Conservation (phyloP, 2,113 vertebrate genomes). For the Hipposideros armiger region DNA sequence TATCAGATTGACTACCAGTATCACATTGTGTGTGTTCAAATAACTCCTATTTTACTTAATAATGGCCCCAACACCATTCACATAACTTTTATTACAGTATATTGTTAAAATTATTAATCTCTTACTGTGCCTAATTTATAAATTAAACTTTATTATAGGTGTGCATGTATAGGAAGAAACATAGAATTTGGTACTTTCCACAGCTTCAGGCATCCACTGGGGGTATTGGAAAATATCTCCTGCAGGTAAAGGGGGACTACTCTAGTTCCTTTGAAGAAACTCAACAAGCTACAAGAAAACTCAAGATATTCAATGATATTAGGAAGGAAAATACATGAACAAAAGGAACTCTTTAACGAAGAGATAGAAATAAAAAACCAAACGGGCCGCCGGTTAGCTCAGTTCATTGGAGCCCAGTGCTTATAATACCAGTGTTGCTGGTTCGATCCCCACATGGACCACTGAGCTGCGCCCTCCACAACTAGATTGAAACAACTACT, state of each 20-base stretch:
- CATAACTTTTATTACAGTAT: background rate
- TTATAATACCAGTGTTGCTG: too few relatives aligned
- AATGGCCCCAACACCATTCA: background rate
- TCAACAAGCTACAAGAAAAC: background rate
- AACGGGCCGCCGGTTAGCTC: too few relatives aligned
- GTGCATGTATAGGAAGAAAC: background rate
- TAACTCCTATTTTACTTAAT: background rate
- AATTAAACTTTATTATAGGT: background rate
- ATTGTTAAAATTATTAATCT: background rate
- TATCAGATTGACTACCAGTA: background rate
- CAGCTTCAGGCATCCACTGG: background rate
- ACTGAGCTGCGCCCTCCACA: too few relatives aligned
- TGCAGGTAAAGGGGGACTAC: too few relatives aligned
- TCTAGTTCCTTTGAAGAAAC: background rate
- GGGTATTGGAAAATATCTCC: background rate
- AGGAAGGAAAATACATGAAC: background rate
- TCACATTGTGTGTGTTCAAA: too few relatives aligned
- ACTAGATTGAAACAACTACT: too few relatives aligned
- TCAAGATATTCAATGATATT: background rate
- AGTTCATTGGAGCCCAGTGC: too few relatives aligned
- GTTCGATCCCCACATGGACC: too few relatives aligned
- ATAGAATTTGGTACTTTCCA: background rate
- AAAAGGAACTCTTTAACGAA: background rate
- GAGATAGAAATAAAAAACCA: background rate
- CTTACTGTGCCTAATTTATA: background rate